phyloP scores from a whole-genome alignment of 2,113 vertebrate genomes.

The Lepidothrix coronata region DNA sequence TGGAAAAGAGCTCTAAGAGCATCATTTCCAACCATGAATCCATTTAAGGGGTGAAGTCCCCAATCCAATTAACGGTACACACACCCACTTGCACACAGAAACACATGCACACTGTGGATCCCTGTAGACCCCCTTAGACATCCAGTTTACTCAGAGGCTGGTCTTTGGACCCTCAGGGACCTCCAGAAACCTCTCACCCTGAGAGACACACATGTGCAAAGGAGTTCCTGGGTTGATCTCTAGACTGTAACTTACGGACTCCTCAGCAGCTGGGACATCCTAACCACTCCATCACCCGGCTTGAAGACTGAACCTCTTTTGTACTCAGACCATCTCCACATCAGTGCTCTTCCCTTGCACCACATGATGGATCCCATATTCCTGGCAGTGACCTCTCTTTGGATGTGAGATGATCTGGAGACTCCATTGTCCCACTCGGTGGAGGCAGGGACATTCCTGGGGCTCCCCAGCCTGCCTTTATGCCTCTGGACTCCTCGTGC shows the following conservation, averaged over 20 bases:
- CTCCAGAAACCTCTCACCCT: neutral
- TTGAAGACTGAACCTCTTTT: neutral
- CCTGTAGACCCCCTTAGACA: neutral
- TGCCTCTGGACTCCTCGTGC: neutral
- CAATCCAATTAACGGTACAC: no score
- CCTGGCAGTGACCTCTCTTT: no score
- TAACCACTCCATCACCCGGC: neutral
- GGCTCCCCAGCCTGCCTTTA: neutral
- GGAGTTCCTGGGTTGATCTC: neutral
- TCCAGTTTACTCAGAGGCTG: neutral
- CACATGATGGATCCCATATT: neutral
- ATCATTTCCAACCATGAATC: neutral
- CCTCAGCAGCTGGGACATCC: neutral
- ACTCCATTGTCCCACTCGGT: neutral
- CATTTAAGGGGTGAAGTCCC: neutral
- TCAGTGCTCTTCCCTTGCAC: neutral
- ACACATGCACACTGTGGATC: neutral
- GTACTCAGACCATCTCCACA: neutral
- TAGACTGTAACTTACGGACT: neutral
- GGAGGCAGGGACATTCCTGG: neutral
- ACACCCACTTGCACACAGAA: neutral
- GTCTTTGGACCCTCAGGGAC: neutral
- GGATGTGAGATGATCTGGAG: neutral
- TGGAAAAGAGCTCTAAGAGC: neutral
- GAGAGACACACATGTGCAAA: neutral